Evolutionary conservation across 1,140 invertebrate species (phyloP), one percentile per base, ranked within the genome.

Genomic region (Penaeus chinensis): DNA sequence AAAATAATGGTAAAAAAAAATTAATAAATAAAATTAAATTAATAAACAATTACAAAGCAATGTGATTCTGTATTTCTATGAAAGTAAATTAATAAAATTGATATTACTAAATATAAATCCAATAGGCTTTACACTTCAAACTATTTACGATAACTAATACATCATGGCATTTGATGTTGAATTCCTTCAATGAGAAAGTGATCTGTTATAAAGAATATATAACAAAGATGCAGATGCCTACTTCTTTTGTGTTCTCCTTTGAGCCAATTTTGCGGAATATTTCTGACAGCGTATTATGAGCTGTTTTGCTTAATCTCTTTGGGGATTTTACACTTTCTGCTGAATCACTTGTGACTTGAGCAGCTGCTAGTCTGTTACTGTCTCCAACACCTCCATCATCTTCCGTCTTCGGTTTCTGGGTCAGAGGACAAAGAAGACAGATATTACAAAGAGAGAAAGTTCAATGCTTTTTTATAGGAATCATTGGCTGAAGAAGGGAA

Each of bases 211-310:
- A 71, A 71, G 4, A 82, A 84, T 24, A 69, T 20, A 27, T 22
- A 16, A 60, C 24, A 80, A 78, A 7, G 0, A 83, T n/a, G 61
- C 24, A 42, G 37, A 42, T 24, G 89, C 84, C 74, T 91, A 95
- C 94, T 91, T 98, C 96, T 92, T 96, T 95, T 3, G 96, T 96
- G 89, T 96, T 96, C 90, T 98, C 96, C 91, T 96, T 97, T 22
- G 95, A 96, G 37, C 97, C 97, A 90, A 99, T 98, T 91, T 98
- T 96, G 91, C 96, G 96, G 91, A 99, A 97, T 91, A 99, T 99
- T 90, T 97, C 95, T 0, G 96, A 96, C 81, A 99, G 92, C 90
- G 96, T 95, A 85, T 97, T 96, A 91, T 97, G 96, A 10, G 95
- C 95, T 42, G 94, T 91, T 82, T 90, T 90, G 66, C 90, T 90